Evolutionary conservation across 2,113 vertebrate genomes (phyloP), one percentile per base, ranked within the genome.

Genomic region (Prinia subflava): DNA sequence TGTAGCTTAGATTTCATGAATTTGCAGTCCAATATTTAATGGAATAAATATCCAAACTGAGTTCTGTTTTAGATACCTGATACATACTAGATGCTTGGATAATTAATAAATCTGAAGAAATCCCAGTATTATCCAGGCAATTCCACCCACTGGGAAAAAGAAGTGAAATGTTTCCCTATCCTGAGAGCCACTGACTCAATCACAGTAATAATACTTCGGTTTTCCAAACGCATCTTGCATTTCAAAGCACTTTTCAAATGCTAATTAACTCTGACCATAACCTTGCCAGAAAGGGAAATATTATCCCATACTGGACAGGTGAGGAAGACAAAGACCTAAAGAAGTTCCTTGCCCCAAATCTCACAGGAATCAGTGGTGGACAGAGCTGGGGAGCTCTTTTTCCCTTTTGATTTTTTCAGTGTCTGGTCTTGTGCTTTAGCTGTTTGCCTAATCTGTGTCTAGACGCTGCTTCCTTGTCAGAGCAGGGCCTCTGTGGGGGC

Each of bases 201-300:
- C 68, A 37, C 41, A 20, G 62, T 71, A 92, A 87, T 75, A 93
- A 79, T 84, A 91, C 81, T 87, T 94, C 18, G 3, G 41, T 84
- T 94, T 95, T 94, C 82, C 78, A 95, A 95, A 85, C 35, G 78
- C 70, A 76, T 90, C 81, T 91, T 94, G 87, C 84, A 91, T 96
- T 94, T 95, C 95, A 96, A 95, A 95, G 84, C 50, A 83, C 87
- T 92, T 95, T 95, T 95, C 91, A 92, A 88, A 94, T 87, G 87
- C 55, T 95, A 90, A 94, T 95, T 78, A 57, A 35, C 50, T 91
- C 86, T 89, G 62, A 76, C 63, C 67, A 39, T 27, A 65, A 28
- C 49, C 64, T 80, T 83, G 70, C 75, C 89, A 95, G 84, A 83
- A 90, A 91, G 49, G 41, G 95, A 95, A 95, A 94, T 90, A 91